Percentiles rank a stretch among this genome's conserved stretches.
phyloP scores from a whole-genome alignment of 2,113 vertebrate genomes.

The Hipposideros armiger region DNA sequence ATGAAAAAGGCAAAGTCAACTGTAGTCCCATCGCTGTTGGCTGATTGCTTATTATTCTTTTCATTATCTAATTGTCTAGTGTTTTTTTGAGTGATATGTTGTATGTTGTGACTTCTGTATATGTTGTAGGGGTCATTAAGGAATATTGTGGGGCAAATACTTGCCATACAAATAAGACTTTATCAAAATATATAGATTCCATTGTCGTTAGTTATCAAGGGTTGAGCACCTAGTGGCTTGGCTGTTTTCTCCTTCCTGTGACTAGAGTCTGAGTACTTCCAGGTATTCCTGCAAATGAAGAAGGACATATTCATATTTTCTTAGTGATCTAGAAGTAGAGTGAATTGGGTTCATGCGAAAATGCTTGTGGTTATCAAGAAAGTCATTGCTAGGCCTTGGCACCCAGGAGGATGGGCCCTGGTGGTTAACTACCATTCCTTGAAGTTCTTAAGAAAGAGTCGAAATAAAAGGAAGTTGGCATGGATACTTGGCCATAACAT shows the following conservation, averaged over 20 bases:
- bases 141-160: background rate
- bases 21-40: background rate
- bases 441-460: slow-evolving; percentile 22
- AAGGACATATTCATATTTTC: background rate
- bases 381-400: slow-evolving; percentile 24
- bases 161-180: slow-evolving; percentile 23
- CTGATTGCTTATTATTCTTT: background rate
- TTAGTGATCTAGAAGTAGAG: slow-evolving; percentile 38
- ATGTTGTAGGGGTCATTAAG: background rate
- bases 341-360: slow-evolving; percentile 46
- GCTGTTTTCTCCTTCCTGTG: background rate
- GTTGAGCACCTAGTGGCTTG: background rate
- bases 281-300: slow-evolving; percentile 28
- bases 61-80: background rate
- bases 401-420: background rate
- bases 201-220: background rate
- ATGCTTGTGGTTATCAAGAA: slow-evolving; percentile 53
- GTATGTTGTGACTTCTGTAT: background rate
- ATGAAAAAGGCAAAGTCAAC: background rate
- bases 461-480: slow-evolving; percentile 22
- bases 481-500: background rate
- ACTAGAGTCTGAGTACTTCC: background rate
- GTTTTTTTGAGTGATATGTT: slow-evolving; percentile 19
- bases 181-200: background rate
- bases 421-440: slow-evolving; percentile 38